Base-by-base conservation (phyloP, 2,888 invertebrate species). In the Orthosia cruda region DNA sequence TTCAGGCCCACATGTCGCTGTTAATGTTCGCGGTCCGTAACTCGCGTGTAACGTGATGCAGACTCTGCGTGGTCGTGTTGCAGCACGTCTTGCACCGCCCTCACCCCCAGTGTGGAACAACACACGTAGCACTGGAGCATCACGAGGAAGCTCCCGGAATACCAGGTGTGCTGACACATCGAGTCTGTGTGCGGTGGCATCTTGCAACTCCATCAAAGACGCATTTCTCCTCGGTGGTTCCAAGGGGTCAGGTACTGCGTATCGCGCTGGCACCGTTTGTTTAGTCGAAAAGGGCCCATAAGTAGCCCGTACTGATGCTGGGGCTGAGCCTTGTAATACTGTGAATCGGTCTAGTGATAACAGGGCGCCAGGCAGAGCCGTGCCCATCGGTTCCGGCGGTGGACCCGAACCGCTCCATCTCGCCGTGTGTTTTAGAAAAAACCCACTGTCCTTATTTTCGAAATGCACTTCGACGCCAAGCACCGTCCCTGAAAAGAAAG, bases 251-350 rank as follows among this genome's bases (percentile, higher is more conserved):
- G 99, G 98, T 66, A 99, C 98, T 78, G 99, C 98, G 92, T 98
- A 99, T 64, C 98, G 97, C 3, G 99, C 98, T 55, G 99, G 99
- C 55, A 99, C 99, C 0, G 99, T 99, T 95, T 99, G 99, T 92
- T 99, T 99, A 71, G 99, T 99, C 87, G 99, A 99, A 95, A 99
- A 99, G 12, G 99, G 99, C 7, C 99, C 99, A 92, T 99, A 99
- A 57, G 98, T 98, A 65, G 99, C 99, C 77, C 99, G 97, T 58
- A 99, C 98, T 40, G 99, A 99, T 50, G 99, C 98, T 40, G 99
- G 98, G 87, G 99, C 98, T 63, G 98, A 98, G 55, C 98, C 99
- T 94, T 99, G 98, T 89, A 99, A 98, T 54, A 99, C 98, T 74
- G 99, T 98, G 94, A 99, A 99, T 82, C 98, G 98, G 95, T 99